Conservation (phyloP, 2,888 invertebrate species). For the Drosophila birchii region DNA sequence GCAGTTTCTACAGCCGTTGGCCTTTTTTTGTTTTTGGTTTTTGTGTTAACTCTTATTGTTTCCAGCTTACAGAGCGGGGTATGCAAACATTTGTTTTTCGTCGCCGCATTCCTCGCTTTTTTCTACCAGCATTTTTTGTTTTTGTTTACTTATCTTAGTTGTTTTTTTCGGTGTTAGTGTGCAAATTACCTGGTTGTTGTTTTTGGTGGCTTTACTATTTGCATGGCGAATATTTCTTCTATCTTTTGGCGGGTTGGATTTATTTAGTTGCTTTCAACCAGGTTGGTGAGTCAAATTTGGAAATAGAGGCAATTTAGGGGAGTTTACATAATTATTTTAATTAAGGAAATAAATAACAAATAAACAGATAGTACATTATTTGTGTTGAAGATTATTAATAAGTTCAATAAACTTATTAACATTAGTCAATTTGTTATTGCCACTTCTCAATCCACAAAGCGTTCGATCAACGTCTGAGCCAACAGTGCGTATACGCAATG, state of each 20-base stretch:
- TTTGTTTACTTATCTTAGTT: slow-evolving; percentile 30
- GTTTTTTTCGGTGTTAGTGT: slow-evolving; percentile 34
- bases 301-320: slow-evolving; percentile 3
- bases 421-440: slow-evolving; percentile 1
- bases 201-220: slow-evolving; percentile 41
- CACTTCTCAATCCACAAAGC: neutral
- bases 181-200: slow-evolving; percentile 45
- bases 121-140: slow-evolving; percentile 19
- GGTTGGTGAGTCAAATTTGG: slow-evolving; percentile 26
- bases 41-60: slow-evolving; percentile 21
- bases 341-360: too few relatives aligned
- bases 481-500: slow-evolving; percentile 48
- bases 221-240: slow-evolving; percentile 37
- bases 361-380: neutral
- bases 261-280: slow-evolving; percentile 12
- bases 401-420: slow-evolving; percentile 14
- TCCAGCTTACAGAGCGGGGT: slow-evolving; percentile 37
- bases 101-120: slow-evolving; percentile 47
- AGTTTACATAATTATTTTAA: neutral
- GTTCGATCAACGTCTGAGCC: slow-evolving; percentile 26
- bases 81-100: slow-evolving; percentile 44
- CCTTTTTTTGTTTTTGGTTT: slow-evolving; percentile 21
- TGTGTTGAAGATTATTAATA: neutral
- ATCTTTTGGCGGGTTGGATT: slow-evolving; percentile 14
- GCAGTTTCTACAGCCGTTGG: slow-evolving; percentile 40